phyloP scores from a whole-genome alignment of 2,113 vertebrate species.

The Oncorhynchus mykiss region DNA sequence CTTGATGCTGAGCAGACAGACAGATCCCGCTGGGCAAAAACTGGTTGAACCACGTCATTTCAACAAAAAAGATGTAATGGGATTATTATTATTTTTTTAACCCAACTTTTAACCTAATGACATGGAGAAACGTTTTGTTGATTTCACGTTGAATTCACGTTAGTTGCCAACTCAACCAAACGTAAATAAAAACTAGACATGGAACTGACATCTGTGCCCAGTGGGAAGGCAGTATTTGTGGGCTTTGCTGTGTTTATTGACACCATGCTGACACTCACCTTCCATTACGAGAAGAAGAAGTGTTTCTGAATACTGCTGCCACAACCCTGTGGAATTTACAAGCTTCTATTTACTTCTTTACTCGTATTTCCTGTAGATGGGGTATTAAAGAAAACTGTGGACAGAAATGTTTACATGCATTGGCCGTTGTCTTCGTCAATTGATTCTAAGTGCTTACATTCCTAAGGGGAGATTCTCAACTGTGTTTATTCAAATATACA shows the following conservation, averaged over 20 bases:
- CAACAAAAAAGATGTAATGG: too few species aligned
- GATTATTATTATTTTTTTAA: neutral
- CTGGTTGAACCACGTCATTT: neutral
- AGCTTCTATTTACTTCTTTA: neutral
- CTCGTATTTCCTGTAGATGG: neutral
- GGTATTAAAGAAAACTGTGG: neutral
- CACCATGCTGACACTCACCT: neutral
- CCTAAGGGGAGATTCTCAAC: constrained; percentile 21
- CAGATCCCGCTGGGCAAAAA: neutral
- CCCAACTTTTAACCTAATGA: neutral
- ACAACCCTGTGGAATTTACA: neutral
- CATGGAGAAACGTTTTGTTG: too few species aligned
- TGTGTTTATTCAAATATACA: constrained; percentile 14
- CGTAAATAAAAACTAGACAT: neutral
- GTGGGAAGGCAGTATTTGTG: neutral
- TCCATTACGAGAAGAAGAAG: neutral
- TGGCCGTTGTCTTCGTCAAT: too few species aligned
- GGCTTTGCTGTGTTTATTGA: neutral
- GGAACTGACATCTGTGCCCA: neutral
- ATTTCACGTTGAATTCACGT: too few species aligned
- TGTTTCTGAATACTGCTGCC: neutral
- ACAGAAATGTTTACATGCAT: too few species aligned
- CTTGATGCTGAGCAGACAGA: neutral
- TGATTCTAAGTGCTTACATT: constrained; percentile 13
- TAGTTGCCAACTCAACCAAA: too few species aligned